Evolutionary conservation across 2,888 invertebrate species (phyloP), one percentile per base, ranked within the genome.

Genomic region (Pegoplata infirma): DNA sequence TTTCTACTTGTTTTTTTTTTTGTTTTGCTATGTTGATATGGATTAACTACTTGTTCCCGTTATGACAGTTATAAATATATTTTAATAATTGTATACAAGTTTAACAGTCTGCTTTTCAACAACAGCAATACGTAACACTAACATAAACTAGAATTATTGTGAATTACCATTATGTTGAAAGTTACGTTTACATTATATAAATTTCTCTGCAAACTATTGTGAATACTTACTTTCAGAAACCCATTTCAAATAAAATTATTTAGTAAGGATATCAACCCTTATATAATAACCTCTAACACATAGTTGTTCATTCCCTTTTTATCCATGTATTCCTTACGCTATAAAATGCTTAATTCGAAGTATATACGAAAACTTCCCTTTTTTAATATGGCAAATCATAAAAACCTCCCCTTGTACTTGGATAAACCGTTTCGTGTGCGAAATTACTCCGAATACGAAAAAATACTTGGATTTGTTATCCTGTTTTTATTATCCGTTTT

Each of bases 361-460:
- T 3, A 47, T 16, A 19, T 47, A 3, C 23, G 23, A 8, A 23
- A 49, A 5, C 23, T 12, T 47, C 3, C 1, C 17, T 16, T 5
- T 16, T 16, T 21, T 56, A n/a, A n/a, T 58, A 49, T 66, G 32
- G 56, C 17, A 28, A 2, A 3, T 10, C 12, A 28, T 36, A n/a
- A 40, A 23, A 68, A 44, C 0, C 10, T 5, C 44, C 21, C 71
- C 53, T n/a, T 7, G 16, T 40, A 63, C 47, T 58, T 7, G 16
- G 10, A 40, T 16, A 47, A 75, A 76, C 68, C 75, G 63, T 40
- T 76, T 76, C 63, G 21, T 21, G 16, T 40, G n/a, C n/a, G 23
- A 16, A 51, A 2, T 32, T 8, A n/a, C 49, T 49, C 55, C 47
- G 61, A 8, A 44, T 0, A 21, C 3, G 4, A 12, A 49, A 7